phyloP scores from a whole-genome alignment of 37 sponge, comb jelly and placozoan genomes.

The Agelas oroides region DNA sequence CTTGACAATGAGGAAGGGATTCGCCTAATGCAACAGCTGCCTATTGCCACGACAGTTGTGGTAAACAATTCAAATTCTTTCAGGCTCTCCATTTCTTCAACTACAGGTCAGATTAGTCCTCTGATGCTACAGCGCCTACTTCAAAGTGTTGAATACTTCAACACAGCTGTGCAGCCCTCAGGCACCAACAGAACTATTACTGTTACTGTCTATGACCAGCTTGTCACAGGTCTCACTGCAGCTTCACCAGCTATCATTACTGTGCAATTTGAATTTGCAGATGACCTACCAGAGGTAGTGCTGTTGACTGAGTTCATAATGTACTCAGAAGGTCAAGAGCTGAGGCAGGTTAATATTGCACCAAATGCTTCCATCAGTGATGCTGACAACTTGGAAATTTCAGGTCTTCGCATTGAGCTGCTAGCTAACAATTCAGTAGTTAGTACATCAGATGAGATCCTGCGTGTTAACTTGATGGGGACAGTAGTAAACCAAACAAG shows the following conservation, averaged over 20 bases:
- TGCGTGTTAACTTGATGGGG: constrained; percentile 1
- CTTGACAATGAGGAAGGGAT: constrained; percentile 16
- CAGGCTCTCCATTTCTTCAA: not conserved
- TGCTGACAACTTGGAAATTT: constrained; percentile 47
- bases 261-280: constrained; percentile 14
- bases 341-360: constrained; percentile 19
- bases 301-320: constrained; percentile 4
- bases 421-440: not conserved
- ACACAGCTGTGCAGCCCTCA: constrained; percentile 43
- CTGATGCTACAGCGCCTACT: constrained; percentile 22
- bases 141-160: constrained; percentile 31
- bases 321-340: constrained; percentile 55
- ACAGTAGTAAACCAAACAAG: not conserved
- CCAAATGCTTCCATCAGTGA: constrained; percentile 40
- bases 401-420: constrained; percentile 24
- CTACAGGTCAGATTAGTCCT: not conserved
- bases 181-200: constrained; percentile 14
- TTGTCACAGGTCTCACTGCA: not conserved
- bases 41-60: not conserved
- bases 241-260: not conserved
- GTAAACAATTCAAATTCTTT: constrained; percentile 6
- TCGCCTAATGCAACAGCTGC: not conserved
- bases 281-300: constrained; percentile 57
- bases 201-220: constrained; percentile 35
- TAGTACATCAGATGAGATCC: constrained; percentile 12